Evolutionary conservation across 2,113 vertebrate species (phyloP).

Genomic region (Formicarius rufipectus): DNA sequence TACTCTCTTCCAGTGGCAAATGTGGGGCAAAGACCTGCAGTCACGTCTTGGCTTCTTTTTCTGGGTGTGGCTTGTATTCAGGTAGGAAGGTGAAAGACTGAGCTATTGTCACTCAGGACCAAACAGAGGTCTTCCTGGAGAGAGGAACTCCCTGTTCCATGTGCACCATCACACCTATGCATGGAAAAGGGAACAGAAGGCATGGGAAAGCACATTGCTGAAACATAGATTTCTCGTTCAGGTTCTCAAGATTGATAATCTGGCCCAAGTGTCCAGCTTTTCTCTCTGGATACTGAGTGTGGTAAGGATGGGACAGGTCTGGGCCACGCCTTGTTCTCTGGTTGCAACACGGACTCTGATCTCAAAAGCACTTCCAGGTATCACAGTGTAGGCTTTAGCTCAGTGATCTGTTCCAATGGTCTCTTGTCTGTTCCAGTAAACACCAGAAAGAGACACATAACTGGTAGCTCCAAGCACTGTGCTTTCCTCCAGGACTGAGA

Average conservation of each 20-base stretch:
- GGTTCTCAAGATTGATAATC: neutral
- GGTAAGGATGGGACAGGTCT: neutral
- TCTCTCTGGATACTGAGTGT: neutral
- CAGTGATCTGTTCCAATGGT: neutral
- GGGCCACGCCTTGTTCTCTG: neutral
- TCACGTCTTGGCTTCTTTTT: neutral
- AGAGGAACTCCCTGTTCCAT: neutral
- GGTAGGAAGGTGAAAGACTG: neutral
- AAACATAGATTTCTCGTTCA: neutral
- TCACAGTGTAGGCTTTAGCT: neutral
- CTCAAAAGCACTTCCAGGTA: neutral
- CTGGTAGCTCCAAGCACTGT: neutral
- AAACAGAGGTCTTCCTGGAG: neutral
- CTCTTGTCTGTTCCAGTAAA: neutral
- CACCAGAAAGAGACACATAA: accelerated
- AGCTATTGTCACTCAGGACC: neutral
- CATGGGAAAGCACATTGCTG: accelerated
- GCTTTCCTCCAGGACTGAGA: neutral
- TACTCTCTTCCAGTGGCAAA: neutral
- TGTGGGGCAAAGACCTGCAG: too few relatives aligned
- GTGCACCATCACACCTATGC: too few relatives aligned
- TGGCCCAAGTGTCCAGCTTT: neutral
- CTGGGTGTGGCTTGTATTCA: neutral
- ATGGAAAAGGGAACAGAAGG: neutral
- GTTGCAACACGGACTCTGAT: neutral